Evolutionary conservation across 2,797 vertebrate species (phyloP), one percentile per base, ranked within the genome.

Genomic region (Chaetophractus vellerosus): DNA sequence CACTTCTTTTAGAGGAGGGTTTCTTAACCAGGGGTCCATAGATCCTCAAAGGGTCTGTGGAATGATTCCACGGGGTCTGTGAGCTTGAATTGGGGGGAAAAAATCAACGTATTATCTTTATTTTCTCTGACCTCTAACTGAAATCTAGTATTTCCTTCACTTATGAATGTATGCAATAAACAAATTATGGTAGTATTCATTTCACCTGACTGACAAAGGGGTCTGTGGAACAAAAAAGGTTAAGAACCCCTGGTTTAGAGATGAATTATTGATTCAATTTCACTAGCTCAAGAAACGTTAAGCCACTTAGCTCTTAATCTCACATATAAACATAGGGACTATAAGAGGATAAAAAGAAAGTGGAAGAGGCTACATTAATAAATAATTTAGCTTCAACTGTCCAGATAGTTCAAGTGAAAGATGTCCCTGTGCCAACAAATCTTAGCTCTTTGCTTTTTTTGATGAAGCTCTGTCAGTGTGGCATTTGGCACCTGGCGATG

Each of bases 361-460:
- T 80, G 63, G 33, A 69, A 66, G 38, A 85, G 36, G 48, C 38
- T 55, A 93, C 88, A 50, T 86, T n/a, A 93, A 90, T 90, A 68
- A 90, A 69, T 84, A 84, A 71, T 71, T 93, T 86, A 78, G 24
- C 36, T 90, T 90, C 76, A 14, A 0, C 71, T 31, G 52, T 87
- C 33, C 59, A 91, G 61, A 88, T 14, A 78, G n/a, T 33, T 66
- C 61, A 80, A 82, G 38, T 31, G 64, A 80, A 90, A 93, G 52
- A 63, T 71, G 48, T 78, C 82, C 26, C 11, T 19, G 7, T 64
- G 63, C 78, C 57, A 82, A 88, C 19, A 61, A 76, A 66, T 61
- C 48, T 75, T 38, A 74, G 57, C 16, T 36, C n/a, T 74, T 84
- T 45, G 6, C 18, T 28, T 36, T 52, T 92, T 61, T 61, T 55